Base-by-base conservation (phyloP, 2,888 invertebrate species). In the Molanna angustata region DNA sequence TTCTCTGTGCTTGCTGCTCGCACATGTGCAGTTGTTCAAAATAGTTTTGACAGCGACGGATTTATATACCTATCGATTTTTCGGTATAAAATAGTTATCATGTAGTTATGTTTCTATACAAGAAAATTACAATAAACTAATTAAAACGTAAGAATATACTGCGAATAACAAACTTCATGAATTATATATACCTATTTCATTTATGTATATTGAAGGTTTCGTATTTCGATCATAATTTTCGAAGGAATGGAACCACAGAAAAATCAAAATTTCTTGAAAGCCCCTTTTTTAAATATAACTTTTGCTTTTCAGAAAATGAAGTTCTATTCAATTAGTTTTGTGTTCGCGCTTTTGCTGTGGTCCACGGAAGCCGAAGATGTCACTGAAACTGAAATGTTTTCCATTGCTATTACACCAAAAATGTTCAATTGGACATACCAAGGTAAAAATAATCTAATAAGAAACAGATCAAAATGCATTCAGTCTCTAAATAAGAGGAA, bases 361-460 rank as follows among this genome's bases (percentile, higher is more conserved):
- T 31, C 17, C 63, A 72, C 65, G 65, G 49, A 31, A 54, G 60
- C 66, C 33, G 74, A 74, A 66, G 82, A 79, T 68, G 80, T 85
- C 9, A 71, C 82, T 35, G 82, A 82, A 69, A 84, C 88, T 0
- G 86, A 90, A 74, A 84, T 90, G 65, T 90, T 90, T 71, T 81
- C 86, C 27, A 85, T 89, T 66, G 83, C 84, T 61, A 82, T 91
- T 64, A 85, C 85, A 60, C 89, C 90, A 1, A 78, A 82, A 61
- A 77, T 88, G 65, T 91, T 91, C 67, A 88, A 90, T 67, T 90
- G 90, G 90, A 88, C 84, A 7, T 80, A 80, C 62, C 81, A 84
- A 75, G 84, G 85, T 83, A 70, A n/a, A 6, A 35, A 35, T n/a
- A 11, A 11, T 35, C 11, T 27, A 27, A 3, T 3, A 4, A 11